phyloP scores from a whole-genome alignment of 2,888 invertebrate genomes.

The Pediacus dermestoides region DNA sequence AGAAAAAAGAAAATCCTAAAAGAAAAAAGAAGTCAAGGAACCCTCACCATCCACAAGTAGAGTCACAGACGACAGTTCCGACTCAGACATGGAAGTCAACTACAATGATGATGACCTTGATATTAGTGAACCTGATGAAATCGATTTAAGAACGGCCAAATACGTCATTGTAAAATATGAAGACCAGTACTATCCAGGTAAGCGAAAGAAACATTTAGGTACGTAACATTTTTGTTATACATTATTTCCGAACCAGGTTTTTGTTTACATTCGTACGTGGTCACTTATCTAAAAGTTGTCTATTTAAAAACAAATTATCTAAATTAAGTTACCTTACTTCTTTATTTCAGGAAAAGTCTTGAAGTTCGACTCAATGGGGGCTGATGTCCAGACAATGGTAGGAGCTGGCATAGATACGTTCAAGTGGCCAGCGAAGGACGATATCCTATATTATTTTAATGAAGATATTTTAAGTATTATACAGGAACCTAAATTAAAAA shows the following conservation, averaged over 20 bases:
- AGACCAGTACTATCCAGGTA: slow-evolving; percentile 10
- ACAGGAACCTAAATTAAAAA: slow-evolving; percentile 11
- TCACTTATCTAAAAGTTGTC: no score
- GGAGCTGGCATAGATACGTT: slow-evolving; percentile 13
- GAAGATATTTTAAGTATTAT: slow-evolving; percentile 14
- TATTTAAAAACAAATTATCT: no score
- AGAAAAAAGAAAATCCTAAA: slow-evolving; percentile 4
- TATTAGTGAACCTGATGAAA: slow-evolving; percentile 5
- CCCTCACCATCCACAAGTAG: background rate
- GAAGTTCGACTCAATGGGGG: slow-evolving; percentile 9
- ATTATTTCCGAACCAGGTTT: no score
- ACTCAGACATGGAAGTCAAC: background rate
- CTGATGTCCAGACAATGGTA: slow-evolving; percentile 15
- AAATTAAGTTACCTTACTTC: no score
- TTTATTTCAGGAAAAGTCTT: slow-evolving; percentile 10
- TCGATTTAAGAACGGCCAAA: slow-evolving; percentile 3
- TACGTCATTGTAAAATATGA: slow-evolving; percentile 13
- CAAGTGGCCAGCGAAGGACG: slow-evolving; percentile 15
- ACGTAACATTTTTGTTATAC: no score
- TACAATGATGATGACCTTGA: slow-evolving; percentile 9
- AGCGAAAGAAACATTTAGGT: background rate
- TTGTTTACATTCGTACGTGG: no score
- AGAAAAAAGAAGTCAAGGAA: background rate
- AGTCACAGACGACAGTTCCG: slow-evolving; percentile 3
- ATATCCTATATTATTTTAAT: slow-evolving; percentile 16